Evolutionary conservation across 2,113 vertebrate genomes (phyloP).

Genomic region (Elephantulus edwardii): DNA sequence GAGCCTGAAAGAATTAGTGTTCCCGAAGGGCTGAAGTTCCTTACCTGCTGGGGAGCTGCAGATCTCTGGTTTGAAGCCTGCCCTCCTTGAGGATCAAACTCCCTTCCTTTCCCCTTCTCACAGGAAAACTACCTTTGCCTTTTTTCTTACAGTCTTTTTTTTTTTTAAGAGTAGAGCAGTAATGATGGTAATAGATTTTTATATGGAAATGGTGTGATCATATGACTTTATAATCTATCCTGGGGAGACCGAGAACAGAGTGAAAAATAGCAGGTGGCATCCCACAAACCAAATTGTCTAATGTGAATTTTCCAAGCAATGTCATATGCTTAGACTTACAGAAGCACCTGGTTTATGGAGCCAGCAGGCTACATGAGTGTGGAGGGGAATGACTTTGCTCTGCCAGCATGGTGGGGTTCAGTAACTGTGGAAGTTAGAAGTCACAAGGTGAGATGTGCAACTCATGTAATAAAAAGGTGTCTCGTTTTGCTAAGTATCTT

Average conservation of each 20-base stretch:
- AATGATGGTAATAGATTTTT: conserved; percentile 2
- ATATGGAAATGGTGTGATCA: conserved; percentile 43
- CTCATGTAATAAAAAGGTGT: conserved; percentile 6
- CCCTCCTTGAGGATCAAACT: not conserved
- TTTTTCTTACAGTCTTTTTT: not conserved
- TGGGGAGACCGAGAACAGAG: conserved; percentile 34
- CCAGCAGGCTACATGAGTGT: not conserved
- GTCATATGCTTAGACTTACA: conserved; percentile 49
- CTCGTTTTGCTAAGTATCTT: conserved; percentile 41
- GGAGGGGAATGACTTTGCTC: conserved; percentile 43
- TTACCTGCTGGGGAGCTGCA: conserved; percentile 57
- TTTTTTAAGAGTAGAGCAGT: not conserved
- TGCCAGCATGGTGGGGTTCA: not conserved
- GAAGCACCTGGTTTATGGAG: conserved; percentile 58
- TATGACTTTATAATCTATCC: conserved; percentile 49
- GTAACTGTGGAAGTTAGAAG: not conserved
- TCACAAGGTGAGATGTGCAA: conserved; percentile 28
- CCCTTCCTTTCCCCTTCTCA: conserved; percentile 36
- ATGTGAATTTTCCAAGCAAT: conserved; percentile 44
- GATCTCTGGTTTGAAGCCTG: conserved; percentile 28
- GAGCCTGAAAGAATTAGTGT: conserved; percentile 57
- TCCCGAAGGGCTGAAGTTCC: conserved; percentile 51
- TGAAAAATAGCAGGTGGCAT: conserved; percentile 64
- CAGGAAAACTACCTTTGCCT: not conserved
- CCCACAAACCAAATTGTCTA: conserved; percentile 42